These are phyloP conservation scores for Eurytoma californica DNA, from an alignment of 2,888 invertebrate genomes.

Conservation along the genomic window DNA sequence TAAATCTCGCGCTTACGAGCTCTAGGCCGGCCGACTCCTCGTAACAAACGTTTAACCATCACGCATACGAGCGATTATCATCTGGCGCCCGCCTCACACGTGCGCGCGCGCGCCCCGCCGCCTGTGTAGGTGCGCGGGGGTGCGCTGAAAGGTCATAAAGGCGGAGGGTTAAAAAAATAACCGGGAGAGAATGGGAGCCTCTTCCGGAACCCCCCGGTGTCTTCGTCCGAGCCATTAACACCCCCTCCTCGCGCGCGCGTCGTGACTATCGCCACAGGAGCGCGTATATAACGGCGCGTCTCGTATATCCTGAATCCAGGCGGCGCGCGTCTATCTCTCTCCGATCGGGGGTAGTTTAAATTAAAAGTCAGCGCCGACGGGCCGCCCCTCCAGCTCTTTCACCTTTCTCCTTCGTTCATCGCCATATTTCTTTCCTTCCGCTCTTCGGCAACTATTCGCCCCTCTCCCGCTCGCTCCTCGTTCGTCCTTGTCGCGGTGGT, in stretches of 20 bases:
- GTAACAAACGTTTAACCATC: slow-evolving; percentile 70
- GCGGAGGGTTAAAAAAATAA: slow-evolving; percentile 49
- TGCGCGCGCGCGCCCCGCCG: neutral
- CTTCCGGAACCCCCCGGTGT: slow-evolving; percentile 63
- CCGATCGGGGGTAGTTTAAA: slow-evolving; percentile 51
- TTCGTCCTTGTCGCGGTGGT: too few species aligned
- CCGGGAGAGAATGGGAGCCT: slow-evolving; percentile 48
- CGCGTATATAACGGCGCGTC: slow-evolving; percentile 28
- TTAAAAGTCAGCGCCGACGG: slow-evolving; percentile 51
- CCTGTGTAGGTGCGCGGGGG: neutral
- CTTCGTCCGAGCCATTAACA: slow-evolving; percentile 63
- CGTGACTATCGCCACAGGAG: slow-evolving; percentile 48
- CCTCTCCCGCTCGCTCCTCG: too few species aligned
- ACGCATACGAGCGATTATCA: slow-evolving; percentile 71
- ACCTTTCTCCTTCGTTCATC: neutral
- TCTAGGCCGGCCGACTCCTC: slow-evolving; percentile 2
- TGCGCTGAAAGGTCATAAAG: slow-evolving; percentile 39
- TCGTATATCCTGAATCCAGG: too few species aligned
- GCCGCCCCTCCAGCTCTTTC: slow-evolving; percentile 3
- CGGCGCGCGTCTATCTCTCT: slow-evolving; percentile 16
- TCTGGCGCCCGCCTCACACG: slow-evolving; percentile 58
- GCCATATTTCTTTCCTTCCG: neutral
- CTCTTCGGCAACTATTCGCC: too few species aligned
- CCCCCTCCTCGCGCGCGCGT: slow-evolving; percentile 45
- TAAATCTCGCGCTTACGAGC: slow-evolving; percentile 63